Base-by-base conservation (phyloP, 2,888 invertebrate genomes). In the Drosophila antonietae region DNA sequence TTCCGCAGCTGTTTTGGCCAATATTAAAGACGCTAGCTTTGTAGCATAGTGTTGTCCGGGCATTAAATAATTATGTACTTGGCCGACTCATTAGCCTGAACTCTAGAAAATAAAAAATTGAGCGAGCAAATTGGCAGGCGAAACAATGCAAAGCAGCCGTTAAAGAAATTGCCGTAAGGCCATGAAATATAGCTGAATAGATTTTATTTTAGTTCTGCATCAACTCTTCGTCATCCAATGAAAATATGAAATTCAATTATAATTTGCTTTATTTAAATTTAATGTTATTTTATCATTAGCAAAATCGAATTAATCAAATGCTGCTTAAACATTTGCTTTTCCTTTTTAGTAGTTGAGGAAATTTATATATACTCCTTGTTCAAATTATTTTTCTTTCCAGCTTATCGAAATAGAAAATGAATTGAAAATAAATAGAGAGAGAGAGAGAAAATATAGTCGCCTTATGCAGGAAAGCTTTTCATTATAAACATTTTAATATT, bases 11-110 rank as follows among this genome's bases (percentile, higher is more conserved):
- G 37, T 49, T 52, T 28, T 41, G 23, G 60, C 47, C 49, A 64
- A 53, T 41, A 51, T 64, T 71, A 53, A 73, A 63, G 47, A 12
- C 55, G 47, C 49, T 52, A 60, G 46, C 52, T 65, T 62, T 63
- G 61, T 57, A 53, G 75, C 41, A 10, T 44, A 77, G 70, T 78
- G 75, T 69, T 67, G 59, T 39, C 55, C 52, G 53, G 72, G 62
- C 71, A 75, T 80, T 73, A 83, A 78, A 81, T 80, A 83, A 80
- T 83, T 87, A 87, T 81, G 74, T 75, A 57, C 80, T 83, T 59
- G 72, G 73, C 55, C 41, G 62, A 53, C 74, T 86, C 74, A 81
- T 83, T 76, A 76, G 78, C 35, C 47, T 46, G n/a, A 35, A 12
- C 51, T 18, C 12, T 18, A 10, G 39, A 28, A 28, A 18, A 18